Conservation (phyloP, 2,797 vertebrate species). For the Malacoctenus gilli region DNA sequence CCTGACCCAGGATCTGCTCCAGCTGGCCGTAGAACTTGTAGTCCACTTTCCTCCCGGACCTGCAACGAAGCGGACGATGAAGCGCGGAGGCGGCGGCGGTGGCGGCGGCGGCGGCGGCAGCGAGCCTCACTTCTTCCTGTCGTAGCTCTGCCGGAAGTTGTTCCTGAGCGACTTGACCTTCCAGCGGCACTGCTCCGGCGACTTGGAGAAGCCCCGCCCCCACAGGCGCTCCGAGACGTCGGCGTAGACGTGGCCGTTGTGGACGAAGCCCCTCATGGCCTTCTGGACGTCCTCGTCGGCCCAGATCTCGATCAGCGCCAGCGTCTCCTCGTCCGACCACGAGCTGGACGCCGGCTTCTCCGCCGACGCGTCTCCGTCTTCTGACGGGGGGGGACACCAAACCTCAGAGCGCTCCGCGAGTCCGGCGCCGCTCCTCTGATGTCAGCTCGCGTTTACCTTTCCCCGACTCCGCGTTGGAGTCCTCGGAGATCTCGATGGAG, state of each 20-base stretch:
- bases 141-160: conserved; percentile 74
- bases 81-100: too few relatives aligned
- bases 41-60: conserved; percentile 65
- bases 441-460: too few relatives aligned
- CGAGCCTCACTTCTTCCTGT: conserved; percentile 75
- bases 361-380: conserved; percentile 44
- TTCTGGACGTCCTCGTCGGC: conserved; percentile 84
- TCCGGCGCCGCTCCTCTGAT: too few relatives aligned
- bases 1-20: conserved; percentile 71
- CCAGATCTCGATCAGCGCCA: conserved; percentile 85
- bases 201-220: conserved; percentile 79
- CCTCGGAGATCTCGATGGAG: conserved; percentile 75
- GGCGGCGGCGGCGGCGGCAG: too few relatives aligned
- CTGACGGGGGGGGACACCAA: not conserved
- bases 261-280: conserved; percentile 80
- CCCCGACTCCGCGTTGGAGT: conserved; percentile 64
- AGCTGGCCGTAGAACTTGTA: conserved; percentile 75
- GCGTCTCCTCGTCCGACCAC: conserved; percentile 86
- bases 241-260: conserved; percentile 84
- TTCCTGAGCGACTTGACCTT: conserved; percentile 81
- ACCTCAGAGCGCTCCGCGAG: too few relatives aligned
- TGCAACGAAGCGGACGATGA: conserved; percentile 22
- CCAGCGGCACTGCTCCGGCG: conserved; percentile 86
- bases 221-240: conserved; percentile 82
- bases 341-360: conserved; percentile 44